Base-by-base conservation (phyloP, 2,888 invertebrate species). In the Thysanoteuthis rhombus region DNA sequence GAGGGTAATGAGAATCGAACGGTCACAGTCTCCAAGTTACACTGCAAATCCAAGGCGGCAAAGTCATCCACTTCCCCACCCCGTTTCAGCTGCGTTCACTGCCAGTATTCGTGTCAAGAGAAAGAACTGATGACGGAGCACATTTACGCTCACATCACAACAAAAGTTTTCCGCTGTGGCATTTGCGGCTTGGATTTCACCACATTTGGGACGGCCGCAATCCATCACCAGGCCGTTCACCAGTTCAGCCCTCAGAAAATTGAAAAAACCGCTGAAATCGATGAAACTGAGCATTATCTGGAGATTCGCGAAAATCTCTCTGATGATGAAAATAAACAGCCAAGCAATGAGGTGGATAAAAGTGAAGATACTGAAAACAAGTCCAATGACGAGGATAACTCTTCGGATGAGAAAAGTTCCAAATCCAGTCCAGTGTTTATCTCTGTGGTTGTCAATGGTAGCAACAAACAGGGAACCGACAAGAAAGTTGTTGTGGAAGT, bases 381-480 rank as follows among this genome's bases (percentile, higher is more conserved):
- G 45, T 92, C 92, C 5, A 45, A 16, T 45, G 40, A 40, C 32
- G 92, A 45, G 28, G 32, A n/a, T 32, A 92, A 32, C 36, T 92
- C 92, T n/a, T 45, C 92, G n/a, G 40, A 92, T 92, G 92, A 92
- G 38, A 92, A 92, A 39, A 32, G 45, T 45, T 92, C 92, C 32
- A 92, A 92, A 92, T 28, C 92, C 45, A 92, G 45, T 45, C 92
- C 92, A 45, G 92, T 92, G 42, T 92, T 92, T 28, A 92, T 92
- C 45, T 92, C 92, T n/a, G 92, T 92, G 6, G 92, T 92, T 92
- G 92, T 92, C 45, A 92, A 92, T 92, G 92, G 92, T n/a, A n/a
- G n/a, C 40, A 92, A 92, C 92, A 92, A 92, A 32, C 32, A 32
- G 2, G 42, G 8, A n/a, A 92, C 42, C 28, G 39, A 92, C n/a